Percentiles rank a stretch among this genome's conserved stretches.
Evolutionary conservation across 2,888 invertebrate genomes (phyloP).

Genomic region (Folsomia manolachei): DNA sequence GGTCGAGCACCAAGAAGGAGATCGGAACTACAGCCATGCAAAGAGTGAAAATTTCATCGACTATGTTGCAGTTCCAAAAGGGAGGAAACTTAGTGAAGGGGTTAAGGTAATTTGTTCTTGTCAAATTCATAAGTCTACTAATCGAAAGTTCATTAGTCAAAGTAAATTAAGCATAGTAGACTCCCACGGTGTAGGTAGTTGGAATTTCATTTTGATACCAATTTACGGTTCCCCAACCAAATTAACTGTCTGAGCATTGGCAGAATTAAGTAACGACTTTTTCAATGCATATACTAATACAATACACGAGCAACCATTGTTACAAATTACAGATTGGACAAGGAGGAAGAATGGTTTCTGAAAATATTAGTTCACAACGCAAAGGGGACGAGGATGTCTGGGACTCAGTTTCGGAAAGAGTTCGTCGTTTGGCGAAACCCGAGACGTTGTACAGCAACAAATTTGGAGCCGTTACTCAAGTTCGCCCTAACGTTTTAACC

Average conservation of each 20-base stretch:
- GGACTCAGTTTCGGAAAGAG: constrained; percentile 74
- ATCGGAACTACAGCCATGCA: constrained; percentile 63
- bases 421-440: constrained; percentile 56
- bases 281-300: no score
- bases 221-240: no score
- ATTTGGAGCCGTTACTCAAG: constrained; percentile 28
- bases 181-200: no score
- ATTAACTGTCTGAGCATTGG: no score
- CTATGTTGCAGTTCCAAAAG: constrained; percentile 56
- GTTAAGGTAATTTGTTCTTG: constrained; percentile 63
- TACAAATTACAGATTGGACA: constrained; percentile 65
- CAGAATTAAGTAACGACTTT: no score
- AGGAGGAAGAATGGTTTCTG: constrained; percentile 76
- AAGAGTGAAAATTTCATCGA: constrained; percentile 80
- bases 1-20: constrained; percentile 58
- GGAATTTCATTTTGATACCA: no score
- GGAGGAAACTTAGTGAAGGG: constrained; percentile 66
- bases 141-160: background rate
- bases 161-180: background rate
- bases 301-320: no score
- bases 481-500: constrained; percentile 66
- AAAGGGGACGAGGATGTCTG: constrained; percentile 67
- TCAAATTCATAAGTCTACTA: no score
- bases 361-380: constrained; percentile 76
- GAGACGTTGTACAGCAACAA: constrained; percentile 25